Conservation (phyloP, 2,797 vertebrate genomes). For the Pteronotus mesoamericanus region DNA sequence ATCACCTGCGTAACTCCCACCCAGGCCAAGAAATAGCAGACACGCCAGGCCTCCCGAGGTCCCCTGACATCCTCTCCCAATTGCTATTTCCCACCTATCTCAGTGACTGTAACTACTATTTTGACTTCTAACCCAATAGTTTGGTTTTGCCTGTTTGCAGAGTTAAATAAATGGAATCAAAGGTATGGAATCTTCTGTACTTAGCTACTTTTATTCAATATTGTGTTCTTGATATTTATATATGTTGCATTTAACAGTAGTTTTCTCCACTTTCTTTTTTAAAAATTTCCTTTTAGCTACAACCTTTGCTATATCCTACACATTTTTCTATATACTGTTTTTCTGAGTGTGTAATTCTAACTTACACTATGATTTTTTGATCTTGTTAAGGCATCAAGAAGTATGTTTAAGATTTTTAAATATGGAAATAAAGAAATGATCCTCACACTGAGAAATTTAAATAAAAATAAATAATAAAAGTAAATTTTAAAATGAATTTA, state of each 20-base stretch:
- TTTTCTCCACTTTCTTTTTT: not conserved
- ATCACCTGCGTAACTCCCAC: not conserved
- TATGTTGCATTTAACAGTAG: not conserved
- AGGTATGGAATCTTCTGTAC: not conserved
- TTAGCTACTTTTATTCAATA: not conserved
- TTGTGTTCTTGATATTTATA: not conserved
- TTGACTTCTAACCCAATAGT: not conserved
- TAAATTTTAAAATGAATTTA: not conserved
- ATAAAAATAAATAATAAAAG: not conserved
- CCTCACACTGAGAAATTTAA: not conserved
- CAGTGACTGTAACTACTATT: not conserved
- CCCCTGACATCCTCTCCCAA: not conserved
- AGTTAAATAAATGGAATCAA: not conserved
- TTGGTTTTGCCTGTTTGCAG: not conserved
- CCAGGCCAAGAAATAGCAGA: not conserved
- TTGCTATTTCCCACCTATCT: too few species aligned
- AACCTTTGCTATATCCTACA: not conserved
- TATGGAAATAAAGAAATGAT: not conserved
- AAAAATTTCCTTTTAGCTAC: not conserved
- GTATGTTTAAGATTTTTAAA: not conserved
- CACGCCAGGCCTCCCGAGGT: not conserved
- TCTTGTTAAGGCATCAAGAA: not conserved
- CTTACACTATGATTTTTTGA: not conserved
- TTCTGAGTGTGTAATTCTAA: not conserved
- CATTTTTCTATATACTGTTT: not conserved